These are phyloP conservation scores for Montipora cactus DNA, from an alignment of 64 coral and sea anemone species.

Conservation along the genomic window DNA sequence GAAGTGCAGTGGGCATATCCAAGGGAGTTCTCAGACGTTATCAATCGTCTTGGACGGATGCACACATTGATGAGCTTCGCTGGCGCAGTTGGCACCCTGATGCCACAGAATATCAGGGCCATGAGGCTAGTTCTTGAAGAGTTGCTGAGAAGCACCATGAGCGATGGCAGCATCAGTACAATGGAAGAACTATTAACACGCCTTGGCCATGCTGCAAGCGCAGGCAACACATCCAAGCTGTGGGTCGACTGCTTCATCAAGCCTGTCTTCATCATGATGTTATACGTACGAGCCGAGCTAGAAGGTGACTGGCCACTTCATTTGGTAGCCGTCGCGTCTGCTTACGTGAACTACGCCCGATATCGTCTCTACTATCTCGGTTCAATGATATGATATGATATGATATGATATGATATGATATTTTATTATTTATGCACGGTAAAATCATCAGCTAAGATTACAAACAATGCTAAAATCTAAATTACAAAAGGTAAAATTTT, in stretches of 20 bases:
- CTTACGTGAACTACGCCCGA: constrained; percentile 72
- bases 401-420: no score
- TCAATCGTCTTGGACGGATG: constrained; percentile 51
- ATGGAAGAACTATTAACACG: constrained; percentile 42
- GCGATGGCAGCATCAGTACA: constrained; percentile 29
- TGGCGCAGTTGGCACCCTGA: constrained; percentile 55
- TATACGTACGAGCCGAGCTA: constrained; percentile 46
- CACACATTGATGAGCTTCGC: constrained; percentile 73
- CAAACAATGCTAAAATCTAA: no score
- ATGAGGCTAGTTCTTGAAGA: constrained; percentile 66
- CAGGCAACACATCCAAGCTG: constrained; percentile 71
- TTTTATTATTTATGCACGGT: no score
- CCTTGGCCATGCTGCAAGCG: constrained; percentile 42
- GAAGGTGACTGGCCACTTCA: constrained; percentile 86
- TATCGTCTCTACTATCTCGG: constrained; percentile 11
- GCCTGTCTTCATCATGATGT: constrained; percentile 69
- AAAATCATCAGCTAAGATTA: no score
- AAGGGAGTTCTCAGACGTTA: no score
- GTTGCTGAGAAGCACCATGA: constrained; percentile 38
- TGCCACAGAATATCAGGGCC: constrained; percentile 77
- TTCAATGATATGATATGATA: no score
- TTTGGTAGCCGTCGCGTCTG: constrained; percentile 63
- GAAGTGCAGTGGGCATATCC: constrained; percentile 23
- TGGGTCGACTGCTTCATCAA: constrained; percentile 69
- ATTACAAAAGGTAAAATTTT: no score